A percentile compares a stretch with the other conserved stretches of the same genome.
Conservation (phyloP, 2,888 invertebrate genomes). For the Caenorhabditis zanzibari region DNA sequence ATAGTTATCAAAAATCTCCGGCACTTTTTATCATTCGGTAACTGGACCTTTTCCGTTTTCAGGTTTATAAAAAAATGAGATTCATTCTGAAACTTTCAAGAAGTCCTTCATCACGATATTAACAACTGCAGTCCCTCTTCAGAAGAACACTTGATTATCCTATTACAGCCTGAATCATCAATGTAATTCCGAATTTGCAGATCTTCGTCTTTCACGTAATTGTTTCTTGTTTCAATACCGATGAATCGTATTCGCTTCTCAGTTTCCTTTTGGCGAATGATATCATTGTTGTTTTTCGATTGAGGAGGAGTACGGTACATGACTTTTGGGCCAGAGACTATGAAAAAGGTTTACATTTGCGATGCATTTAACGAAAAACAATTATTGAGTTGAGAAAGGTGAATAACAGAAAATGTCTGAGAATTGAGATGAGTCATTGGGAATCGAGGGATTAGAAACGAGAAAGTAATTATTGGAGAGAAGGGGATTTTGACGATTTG, state of each 20-base stretch:
- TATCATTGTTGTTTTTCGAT: constrained; percentile 28
- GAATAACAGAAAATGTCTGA: background rate
- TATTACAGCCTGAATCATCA: background rate
- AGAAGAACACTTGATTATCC: background rate
- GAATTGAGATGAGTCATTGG: background rate
- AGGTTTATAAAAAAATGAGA: background rate
- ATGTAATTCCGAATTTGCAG: constrained; percentile 20
- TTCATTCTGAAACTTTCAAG: background rate
- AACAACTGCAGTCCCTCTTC: too few species aligned
- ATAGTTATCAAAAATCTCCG: constrained; percentile 6
- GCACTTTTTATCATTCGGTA: background rate
- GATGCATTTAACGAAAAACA: too few species aligned
- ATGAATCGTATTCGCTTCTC: constrained; percentile 2
- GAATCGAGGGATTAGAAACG: background rate
- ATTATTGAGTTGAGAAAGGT: background rate
- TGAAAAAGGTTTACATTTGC: background rate
- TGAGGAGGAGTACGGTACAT: background rate
- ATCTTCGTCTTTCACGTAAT: constrained; percentile 30
- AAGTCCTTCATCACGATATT: too few species aligned
- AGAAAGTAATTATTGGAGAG: background rate
- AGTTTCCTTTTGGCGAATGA: constrained; percentile 8
- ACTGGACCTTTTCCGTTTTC: too few species aligned
- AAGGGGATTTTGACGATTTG: background rate
- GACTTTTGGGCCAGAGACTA: constrained; percentile 1
- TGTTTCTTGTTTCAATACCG: constrained; percentile 28